Evolutionary conservation across 1,140 invertebrate species (phyloP).

Genomic region (Drosophila subobscura): DNA sequence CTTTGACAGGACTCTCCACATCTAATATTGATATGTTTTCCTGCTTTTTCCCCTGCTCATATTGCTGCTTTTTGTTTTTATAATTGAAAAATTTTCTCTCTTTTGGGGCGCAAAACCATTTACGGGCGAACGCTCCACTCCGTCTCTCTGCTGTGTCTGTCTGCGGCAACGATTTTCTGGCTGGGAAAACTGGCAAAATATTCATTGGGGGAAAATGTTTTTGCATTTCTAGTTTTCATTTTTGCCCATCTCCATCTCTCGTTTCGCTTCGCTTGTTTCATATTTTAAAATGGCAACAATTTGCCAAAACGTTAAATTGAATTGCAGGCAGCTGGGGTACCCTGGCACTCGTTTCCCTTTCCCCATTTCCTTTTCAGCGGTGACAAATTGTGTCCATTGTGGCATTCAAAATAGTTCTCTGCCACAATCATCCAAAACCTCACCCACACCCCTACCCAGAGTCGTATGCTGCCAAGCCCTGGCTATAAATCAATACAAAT

Average conservation of each 20-base stretch:
- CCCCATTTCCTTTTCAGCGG: background rate
- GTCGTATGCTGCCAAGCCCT: background rate
- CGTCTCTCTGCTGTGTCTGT: too few species aligned
- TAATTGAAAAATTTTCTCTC: constrained; percentile 36
- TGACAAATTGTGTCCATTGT: constrained; percentile 52
- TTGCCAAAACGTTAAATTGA: constrained; percentile 55
- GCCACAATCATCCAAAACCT: constrained; percentile 25
- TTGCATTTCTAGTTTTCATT: constrained; percentile 24
- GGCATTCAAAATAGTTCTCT: constrained; percentile 46
- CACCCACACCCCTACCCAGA: background rate
- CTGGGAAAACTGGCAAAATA: constrained; percentile 45
- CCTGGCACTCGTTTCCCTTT: constrained; percentile 12
- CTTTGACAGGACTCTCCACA: background rate
- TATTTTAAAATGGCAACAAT: constrained; percentile 67
- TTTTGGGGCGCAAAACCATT: constrained; percentile 9
- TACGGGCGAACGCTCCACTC: background rate
- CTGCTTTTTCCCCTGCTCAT: background rate
- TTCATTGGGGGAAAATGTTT: constrained; percentile 43
- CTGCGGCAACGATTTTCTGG: constrained; percentile 40
- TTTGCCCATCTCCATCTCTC: constrained; percentile 12
- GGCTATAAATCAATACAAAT: constrained; percentile 67
- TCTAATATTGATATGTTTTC: constrained; percentile 27
- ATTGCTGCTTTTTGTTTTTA: constrained; percentile 1
- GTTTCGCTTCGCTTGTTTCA: constrained; percentile 24
- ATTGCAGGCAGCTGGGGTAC: constrained; percentile 25